A percentile compares a stretch with the other conserved stretches of the same genome.
Conservation (phyloP, 2,113 vertebrate genomes). For the Thunnus maccoyii region DNA sequence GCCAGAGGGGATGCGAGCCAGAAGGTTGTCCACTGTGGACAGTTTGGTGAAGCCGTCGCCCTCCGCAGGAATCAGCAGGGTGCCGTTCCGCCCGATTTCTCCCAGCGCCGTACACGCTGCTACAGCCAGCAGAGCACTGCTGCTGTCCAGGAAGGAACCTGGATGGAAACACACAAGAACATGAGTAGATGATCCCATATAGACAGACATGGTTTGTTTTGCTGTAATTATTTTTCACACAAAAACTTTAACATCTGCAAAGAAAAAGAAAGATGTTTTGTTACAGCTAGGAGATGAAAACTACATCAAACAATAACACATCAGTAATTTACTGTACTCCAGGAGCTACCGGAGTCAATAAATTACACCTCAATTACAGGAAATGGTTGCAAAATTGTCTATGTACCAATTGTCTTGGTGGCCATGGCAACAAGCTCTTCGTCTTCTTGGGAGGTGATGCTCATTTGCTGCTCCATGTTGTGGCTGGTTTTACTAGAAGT, state of each 20-base stretch:
- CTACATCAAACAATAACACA: no score
- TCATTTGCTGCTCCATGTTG: constrained; percentile 75
- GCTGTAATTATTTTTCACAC: not conserved
- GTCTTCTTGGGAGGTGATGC: constrained; percentile 83
- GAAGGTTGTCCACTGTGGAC: constrained; percentile 90
- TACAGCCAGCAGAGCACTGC: constrained; percentile 88
- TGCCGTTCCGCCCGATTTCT: constrained; percentile 94
- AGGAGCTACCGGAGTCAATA: not conserved
- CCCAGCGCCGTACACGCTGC: constrained; percentile 95
- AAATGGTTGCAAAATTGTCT: not conserved
- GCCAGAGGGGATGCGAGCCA: constrained; percentile 93
- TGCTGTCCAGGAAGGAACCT: constrained; percentile 94
- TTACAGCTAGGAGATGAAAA: not conserved
- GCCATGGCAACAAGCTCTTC: constrained; percentile 90
- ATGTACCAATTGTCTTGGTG: constrained; percentile 92
- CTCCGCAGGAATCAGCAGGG: constrained; percentile 90
- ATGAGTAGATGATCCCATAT: not conserved
- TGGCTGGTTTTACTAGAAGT: constrained; percentile 69
- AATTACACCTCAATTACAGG: not conserved
- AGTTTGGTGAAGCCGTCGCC: constrained; percentile 94
- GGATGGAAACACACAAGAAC: constrained; percentile 15
- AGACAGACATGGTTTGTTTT: not conserved
- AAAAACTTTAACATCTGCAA: not conserved
- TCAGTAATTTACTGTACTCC: not conserved
- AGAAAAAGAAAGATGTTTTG: not conserved